Percentiles rank a stretch among this genome's conserved stretches.
Evolutionary conservation across 1,140 invertebrate species (phyloP).

Genomic region (Drosophila punjabiensis): DNA sequence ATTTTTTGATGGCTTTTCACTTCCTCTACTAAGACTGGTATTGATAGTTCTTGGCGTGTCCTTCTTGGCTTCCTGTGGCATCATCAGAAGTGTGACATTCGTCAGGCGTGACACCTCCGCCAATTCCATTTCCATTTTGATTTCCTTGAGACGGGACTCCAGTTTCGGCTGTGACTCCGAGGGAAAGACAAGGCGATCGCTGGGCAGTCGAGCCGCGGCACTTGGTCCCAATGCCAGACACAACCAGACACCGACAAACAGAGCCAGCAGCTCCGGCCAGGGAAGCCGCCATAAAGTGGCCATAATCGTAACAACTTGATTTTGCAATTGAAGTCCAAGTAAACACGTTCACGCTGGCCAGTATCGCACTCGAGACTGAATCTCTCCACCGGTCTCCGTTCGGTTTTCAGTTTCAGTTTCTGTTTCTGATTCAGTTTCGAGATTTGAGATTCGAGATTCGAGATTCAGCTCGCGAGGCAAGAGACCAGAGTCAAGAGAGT

Average conservation of each 20-base stretch:
- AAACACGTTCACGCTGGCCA: slow-evolving; percentile 56
- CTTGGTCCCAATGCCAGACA: slow-evolving; percentile 15
- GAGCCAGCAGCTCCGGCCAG: slow-evolving; percentile 9
- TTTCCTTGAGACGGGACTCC: slow-evolving; percentile 11
- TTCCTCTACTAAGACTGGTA: background rate
- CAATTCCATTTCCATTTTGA: slow-evolving; percentile 10
- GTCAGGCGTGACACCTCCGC: background rate
- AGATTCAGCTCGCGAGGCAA: slow-evolving; percentile 16
- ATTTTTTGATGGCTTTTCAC: background rate
- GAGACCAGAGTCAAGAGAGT: slow-evolving; percentile 13
- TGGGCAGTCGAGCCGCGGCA: slow-evolving; percentile 5
- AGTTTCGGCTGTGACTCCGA: slow-evolving; percentile 6
- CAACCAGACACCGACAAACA: slow-evolving; percentile 31
- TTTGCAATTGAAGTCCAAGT: slow-evolving; percentile 34
- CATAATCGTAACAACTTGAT: slow-evolving; percentile 32
- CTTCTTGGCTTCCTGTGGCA: slow-evolving; percentile 2
- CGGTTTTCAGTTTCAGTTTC: slow-evolving; percentile 12
- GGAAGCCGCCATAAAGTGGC: slow-evolving; percentile 34
- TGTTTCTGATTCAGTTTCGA: slow-evolving; percentile 11
- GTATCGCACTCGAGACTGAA: slow-evolving; percentile 45
- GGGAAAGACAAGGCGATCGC: slow-evolving; percentile 32
- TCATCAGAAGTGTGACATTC: background rate
- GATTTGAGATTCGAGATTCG: slow-evolving; percentile 1
- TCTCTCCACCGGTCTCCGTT: slow-evolving; percentile 5
- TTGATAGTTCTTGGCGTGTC: background rate